phyloP scores from a whole-genome alignment of 2,888 invertebrate species.

The Oxyteleia sp. region DNA sequence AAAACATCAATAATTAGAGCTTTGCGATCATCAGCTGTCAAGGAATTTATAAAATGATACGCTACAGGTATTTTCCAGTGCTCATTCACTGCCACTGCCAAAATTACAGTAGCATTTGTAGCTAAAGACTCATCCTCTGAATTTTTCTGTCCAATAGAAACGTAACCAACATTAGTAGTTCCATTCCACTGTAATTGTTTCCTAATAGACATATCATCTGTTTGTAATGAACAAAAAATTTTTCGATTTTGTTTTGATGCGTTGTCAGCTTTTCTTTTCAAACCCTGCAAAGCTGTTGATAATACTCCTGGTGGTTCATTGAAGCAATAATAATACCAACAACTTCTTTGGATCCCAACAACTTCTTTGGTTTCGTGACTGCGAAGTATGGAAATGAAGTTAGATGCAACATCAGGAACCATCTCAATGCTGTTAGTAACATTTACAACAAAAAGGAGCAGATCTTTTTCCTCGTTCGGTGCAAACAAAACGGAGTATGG shows the following conservation, averaged over 20 bases:
- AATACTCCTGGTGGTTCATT: slow-evolving; percentile 43
- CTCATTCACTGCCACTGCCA: slow-evolving; percentile 53
- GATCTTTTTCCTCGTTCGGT: no score
- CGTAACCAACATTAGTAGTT: neutral
- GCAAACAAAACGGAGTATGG: no score
- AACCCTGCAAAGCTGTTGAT: neutral
- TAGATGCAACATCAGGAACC: no score
- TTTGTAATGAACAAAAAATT: slow-evolving; percentile 1
- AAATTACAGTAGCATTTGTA: slow-evolving; percentile 42
- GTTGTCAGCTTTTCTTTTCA: neutral
- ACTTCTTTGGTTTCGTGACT: no score
- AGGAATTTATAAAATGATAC: slow-evolving; percentile 53
- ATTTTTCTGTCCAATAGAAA: neutral
- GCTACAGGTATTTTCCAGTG: slow-evolving; percentile 53
- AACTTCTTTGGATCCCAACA: no score
- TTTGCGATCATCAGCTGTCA: slow-evolving; percentile 42
- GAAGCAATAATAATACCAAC: slow-evolving; percentile 16
- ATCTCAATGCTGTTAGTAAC: no score
- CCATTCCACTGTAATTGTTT: slow-evolving; percentile 9
- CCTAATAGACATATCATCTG: slow-evolving; percentile 1
- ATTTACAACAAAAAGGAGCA: no score
- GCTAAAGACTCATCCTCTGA: slow-evolving; percentile 14
- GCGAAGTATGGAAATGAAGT: no score
- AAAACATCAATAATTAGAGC: slow-evolving; percentile 35
- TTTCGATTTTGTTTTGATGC: neutral